Evolutionary conservation across 2,113 vertebrate species (phyloP).

Genomic region (Rynchops niger): DNA sequence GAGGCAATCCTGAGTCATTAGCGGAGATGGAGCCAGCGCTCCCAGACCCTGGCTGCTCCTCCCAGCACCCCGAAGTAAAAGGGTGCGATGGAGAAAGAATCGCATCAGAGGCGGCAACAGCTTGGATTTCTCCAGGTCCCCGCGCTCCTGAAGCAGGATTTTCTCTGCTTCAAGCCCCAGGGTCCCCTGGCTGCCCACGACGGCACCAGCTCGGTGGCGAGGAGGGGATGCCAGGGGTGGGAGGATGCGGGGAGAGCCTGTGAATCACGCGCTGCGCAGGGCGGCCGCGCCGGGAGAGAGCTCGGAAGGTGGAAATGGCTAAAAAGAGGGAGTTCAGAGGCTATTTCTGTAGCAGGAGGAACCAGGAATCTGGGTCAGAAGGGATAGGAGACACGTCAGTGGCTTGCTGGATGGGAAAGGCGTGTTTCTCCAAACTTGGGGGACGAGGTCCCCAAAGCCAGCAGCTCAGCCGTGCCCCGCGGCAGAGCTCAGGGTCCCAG

Average conservation of each 20-base stretch:
- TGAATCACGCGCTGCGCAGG: accelerated
- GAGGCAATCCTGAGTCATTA: background rate
- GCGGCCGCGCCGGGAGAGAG: background rate
- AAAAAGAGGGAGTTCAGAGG: background rate
- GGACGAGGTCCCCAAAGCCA: accelerated
- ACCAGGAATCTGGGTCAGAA: constrained; percentile 8
- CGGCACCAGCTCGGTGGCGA: accelerated
- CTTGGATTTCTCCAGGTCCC: background rate
- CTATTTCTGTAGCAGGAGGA: constrained; percentile 1
- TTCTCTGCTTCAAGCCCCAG: background rate
- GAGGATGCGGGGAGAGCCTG: background rate
- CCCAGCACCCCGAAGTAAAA: background rate
- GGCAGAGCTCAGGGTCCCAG: background rate
- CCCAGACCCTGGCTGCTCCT: background rate
- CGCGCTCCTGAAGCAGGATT: accelerated
- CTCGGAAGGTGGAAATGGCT: background rate
- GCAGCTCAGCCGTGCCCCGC: accelerated
- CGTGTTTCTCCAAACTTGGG: accelerated
- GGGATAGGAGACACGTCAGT: background rate
- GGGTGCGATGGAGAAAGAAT: accelerated
- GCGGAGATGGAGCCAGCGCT: accelerated
- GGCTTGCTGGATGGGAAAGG: background rate
- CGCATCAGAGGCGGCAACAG: accelerated
- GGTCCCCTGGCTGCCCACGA: background rate
- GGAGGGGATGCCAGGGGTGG: background rate